phyloP scores from a whole-genome alignment of 2,888 invertebrate species.

The Lithophane socia region DNA sequence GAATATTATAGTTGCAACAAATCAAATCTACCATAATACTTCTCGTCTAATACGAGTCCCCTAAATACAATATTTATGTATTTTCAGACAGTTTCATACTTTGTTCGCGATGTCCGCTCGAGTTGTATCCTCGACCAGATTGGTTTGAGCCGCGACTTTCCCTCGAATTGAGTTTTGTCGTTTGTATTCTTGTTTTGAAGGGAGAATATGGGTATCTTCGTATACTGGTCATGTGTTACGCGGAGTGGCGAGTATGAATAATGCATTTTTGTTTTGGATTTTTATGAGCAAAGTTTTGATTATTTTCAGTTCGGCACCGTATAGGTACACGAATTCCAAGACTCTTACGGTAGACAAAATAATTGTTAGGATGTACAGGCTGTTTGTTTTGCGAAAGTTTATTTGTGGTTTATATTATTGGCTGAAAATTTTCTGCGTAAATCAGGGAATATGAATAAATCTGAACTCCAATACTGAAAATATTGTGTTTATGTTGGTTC shows the following conservation, averaged over 20 bases:
- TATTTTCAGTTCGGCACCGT: slow-evolving; percentile 89
- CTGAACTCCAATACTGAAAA: slow-evolving; percentile 15
- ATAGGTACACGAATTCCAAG: slow-evolving; percentile 80
- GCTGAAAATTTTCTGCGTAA: slow-evolving; percentile 52
- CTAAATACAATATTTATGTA: slow-evolving; percentile 90
- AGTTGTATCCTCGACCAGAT: slow-evolving; percentile 78
- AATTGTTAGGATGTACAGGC: slow-evolving; percentile 80
- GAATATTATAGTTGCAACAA: slow-evolving; percentile 62
- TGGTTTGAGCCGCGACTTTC: slow-evolving; percentile 76
- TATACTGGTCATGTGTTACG: slow-evolving; percentile 79
- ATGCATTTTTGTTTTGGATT: slow-evolving; percentile 91
- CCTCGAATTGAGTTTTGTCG: slow-evolving; percentile 63
- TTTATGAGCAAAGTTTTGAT: slow-evolving; percentile 91
- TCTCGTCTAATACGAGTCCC: slow-evolving; percentile 72
- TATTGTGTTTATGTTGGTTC: slow-evolving; percentile 11
- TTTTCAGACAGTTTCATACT: slow-evolving; percentile 89
- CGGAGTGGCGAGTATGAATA: slow-evolving; percentile 88
- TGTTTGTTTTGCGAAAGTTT: slow-evolving; percentile 78
- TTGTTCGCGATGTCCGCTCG: slow-evolving; percentile 84
- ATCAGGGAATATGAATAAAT: slow-evolving; percentile 51
- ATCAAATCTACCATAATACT: slow-evolving; percentile 70
- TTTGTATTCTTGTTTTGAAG: slow-evolving; percentile 72
- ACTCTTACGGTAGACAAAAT: slow-evolving; percentile 79
- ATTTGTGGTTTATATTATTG: slow-evolving; percentile 72
- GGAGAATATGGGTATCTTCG: slow-evolving; percentile 68